Conservation (phyloP, 1,140 invertebrate genomes). For the Drosophila kohkoa region DNA sequence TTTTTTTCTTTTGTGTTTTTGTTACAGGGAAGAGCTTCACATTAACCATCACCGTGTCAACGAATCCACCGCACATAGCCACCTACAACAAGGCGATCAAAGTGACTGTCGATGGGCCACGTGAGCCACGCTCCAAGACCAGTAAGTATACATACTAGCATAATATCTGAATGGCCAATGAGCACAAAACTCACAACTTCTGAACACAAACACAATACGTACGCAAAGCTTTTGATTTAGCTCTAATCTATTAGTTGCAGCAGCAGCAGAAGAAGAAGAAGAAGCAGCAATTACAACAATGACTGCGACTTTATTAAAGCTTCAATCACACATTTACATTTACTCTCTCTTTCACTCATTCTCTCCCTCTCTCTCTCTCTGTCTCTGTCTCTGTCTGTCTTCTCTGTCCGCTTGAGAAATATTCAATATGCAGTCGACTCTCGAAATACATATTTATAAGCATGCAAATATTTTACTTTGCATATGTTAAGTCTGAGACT, state of each 20-base stretch:
- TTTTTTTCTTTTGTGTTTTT: slow-evolving; percentile 58
- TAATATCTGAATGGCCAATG: background rate
- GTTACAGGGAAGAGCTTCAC: slow-evolving; percentile 98
- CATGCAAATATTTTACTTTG: slow-evolving; percentile 85
- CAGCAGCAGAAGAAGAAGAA: background rate
- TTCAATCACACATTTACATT: background rate
- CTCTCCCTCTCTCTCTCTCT: background rate
- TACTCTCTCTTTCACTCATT: background rate
- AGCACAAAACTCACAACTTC: background rate
- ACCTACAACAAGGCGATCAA: slow-evolving; percentile 99
- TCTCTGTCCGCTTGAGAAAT: background rate
- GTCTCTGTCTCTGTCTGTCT: background rate
- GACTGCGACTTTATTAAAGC: slow-evolving; percentile 36
- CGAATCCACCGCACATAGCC: slow-evolving; percentile 97
- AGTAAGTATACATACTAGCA: slow-evolving; percentile 90
- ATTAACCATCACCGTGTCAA: slow-evolving; percentile 97
- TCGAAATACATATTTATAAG: slow-evolving; percentile 82
- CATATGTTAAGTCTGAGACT: slow-evolving; percentile 75
- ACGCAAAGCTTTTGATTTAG: slow-evolving; percentile 60
- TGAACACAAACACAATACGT: slow-evolving; percentile 20
- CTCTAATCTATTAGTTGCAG: slow-evolving; percentile 67
- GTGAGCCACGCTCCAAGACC: slow-evolving; percentile 98
- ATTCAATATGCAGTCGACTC: slow-evolving; percentile 30
- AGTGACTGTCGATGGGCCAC: slow-evolving; percentile 98
- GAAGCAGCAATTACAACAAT: slow-evolving; percentile 29